Conservation (phyloP, 2,888 invertebrate genomes). For the Bedellia somnulentella region DNA sequence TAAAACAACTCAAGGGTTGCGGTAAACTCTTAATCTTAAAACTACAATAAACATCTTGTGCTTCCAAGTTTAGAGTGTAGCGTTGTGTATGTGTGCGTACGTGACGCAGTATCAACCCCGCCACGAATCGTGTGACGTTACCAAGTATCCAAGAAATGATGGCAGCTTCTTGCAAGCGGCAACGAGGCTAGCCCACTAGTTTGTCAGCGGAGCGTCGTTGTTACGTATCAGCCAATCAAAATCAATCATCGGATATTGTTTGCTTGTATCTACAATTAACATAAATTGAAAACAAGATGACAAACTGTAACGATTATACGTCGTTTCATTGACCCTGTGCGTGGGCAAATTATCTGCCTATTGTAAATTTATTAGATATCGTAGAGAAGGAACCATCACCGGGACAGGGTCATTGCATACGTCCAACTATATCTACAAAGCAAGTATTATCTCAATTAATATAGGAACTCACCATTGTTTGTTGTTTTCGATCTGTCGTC, state of each 20-base stretch:
- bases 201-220: slow-evolving; percentile 40
- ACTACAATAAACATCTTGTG: no score
- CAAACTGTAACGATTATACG: no score
- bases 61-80: no score
- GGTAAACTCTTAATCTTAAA: no score
- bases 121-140: slow-evolving; percentile 20
- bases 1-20: no score
- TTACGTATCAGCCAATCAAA: slow-evolving; percentile 59
- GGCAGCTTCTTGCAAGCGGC: slow-evolving; percentile 2
- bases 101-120: no score
- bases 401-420: neutral
- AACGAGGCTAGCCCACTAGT: no score
- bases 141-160: slow-evolving; percentile 20
- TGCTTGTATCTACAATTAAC: slow-evolving; percentile 59
- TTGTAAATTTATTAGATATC: no score
- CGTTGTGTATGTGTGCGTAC: no score
- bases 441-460: no score
- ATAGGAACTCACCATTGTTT: slow-evolving; percentile 33
- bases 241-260: slow-evolving; percentile 61
- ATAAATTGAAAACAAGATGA: slow-evolving; percentile 33
- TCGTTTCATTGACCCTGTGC: no score
- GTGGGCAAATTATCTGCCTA: slow-evolving; percentile 3
- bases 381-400: neutral
- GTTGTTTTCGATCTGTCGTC: slow-evolving; percentile 35
- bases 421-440: no score